Percentiles rank a stretch among this genome's conserved stretches.
phyloP scores from a whole-genome alignment of 2,888 invertebrate genomes.

The Eristalis tenax region DNA sequence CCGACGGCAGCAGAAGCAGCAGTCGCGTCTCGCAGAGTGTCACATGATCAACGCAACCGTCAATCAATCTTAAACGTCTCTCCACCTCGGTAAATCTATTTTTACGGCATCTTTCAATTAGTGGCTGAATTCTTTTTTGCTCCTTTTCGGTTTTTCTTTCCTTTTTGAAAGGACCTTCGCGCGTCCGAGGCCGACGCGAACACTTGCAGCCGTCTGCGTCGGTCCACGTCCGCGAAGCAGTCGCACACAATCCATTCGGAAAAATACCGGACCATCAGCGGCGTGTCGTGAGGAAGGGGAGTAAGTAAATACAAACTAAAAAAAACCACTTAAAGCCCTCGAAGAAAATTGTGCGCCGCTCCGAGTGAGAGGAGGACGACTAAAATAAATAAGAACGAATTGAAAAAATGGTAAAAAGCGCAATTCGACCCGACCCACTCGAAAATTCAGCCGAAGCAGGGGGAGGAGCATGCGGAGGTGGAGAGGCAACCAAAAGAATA shows the following conservation, averaged over 20 bases:
- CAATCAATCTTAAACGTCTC: constrained; percentile 61
- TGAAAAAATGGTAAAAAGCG: not conserved
- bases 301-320: constrained; percentile 15
- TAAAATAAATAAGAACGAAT: constrained; percentile 19
- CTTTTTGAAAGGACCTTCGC: constrained; percentile 12
- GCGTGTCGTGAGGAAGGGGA: not conserved
- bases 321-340: constrained; percentile 9
- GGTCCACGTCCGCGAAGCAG: not conserved
- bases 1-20: not conserved
- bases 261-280: not conserved
- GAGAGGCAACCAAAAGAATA: constrained; percentile 6
- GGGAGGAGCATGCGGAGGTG: not conserved
- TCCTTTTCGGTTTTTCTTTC: not conserved
- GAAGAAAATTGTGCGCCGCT: constrained; percentile 7
- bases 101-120: constrained; percentile 69
- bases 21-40: constrained; percentile 27
- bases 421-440: constrained; percentile 30
- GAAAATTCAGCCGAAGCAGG: not conserved
- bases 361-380: constrained; percentile 4
- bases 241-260: not conserved
- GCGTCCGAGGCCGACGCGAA: not conserved
- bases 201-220: not conserved
- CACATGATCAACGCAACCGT: constrained; percentile 53
- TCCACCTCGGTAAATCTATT: constrained; percentile 46
- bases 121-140: constrained; percentile 18